phyloP scores from a whole-genome alignment of 92 coral and sea anemone genomes.

The Palythoa caribaeorum region DNA sequence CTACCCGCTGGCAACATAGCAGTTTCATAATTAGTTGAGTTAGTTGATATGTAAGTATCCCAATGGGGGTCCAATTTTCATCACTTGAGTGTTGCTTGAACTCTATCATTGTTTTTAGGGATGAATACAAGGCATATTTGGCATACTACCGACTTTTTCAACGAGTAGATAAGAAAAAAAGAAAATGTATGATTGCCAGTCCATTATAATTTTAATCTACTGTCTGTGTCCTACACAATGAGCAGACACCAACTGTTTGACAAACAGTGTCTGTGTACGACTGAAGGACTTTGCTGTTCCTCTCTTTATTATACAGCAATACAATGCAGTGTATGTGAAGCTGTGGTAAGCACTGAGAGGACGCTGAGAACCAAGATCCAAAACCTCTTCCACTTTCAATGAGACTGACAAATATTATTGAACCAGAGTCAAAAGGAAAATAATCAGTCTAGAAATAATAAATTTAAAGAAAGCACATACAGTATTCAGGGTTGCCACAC shows the following conservation, averaged over 20 bases:
- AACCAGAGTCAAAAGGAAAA: neutral
- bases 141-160: too few species aligned
- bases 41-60: too few species aligned
- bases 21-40: too few species aligned
- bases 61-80: too few species aligned
- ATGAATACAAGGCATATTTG: too few species aligned
- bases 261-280: constrained; percentile 34
- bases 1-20: too few species aligned
- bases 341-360: constrained; percentile 49
- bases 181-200: too few species aligned
- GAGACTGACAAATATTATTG: neutral
- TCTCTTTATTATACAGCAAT: constrained; percentile 32
- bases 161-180: too few species aligned
- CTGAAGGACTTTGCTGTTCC: constrained; percentile 21
- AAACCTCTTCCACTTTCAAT: neutral
- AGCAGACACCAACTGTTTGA: constrained; percentile 17
- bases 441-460: neutral
- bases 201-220: neutral
- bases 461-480: neutral
- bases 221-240: constrained; percentile 12
- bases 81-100: too few species aligned
- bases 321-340: constrained; percentile 6
- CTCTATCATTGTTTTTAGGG: too few species aligned
- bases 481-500: too few species aligned
- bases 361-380: neutral